A percentile compares a stretch with the other conserved stretches of the same genome.
phyloP scores from a whole-genome alignment of 2,888 invertebrate species.

The Caenorhabditis uteleia region DNA sequence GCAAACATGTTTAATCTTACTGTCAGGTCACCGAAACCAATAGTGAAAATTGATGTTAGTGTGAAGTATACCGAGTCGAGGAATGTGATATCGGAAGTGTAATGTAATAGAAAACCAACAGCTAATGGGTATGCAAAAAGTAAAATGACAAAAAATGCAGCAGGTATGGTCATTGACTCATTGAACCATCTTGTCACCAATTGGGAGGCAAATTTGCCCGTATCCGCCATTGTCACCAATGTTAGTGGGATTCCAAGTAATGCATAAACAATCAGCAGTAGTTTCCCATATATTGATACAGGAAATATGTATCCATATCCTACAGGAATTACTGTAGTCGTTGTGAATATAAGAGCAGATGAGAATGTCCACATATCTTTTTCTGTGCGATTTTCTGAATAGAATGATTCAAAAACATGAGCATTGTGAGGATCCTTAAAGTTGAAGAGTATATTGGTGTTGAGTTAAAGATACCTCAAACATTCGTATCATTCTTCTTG shows the following conservation, averaged over 20 bases:
- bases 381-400: conserved; percentile 10
- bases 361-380: conserved; percentile 53
- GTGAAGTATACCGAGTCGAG: conserved; percentile 54
- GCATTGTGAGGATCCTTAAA: conserved; percentile 21
- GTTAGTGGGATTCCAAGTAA: conserved; percentile 52
- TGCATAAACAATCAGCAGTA: conserved; percentile 45
- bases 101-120: conserved; percentile 42
- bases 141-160: conserved; percentile 44
- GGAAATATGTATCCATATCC: conserved; percentile 56
- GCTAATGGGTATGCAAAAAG: conserved; percentile 46
- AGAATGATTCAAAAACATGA: conserved; percentile 35
- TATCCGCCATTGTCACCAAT: conserved; percentile 56
- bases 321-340: conserved; percentile 61
- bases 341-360: conserved; percentile 50
- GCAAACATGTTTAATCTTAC: conserved; percentile 16
- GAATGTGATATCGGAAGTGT: conserved; percentile 33
- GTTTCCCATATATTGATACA: conserved; percentile 29
- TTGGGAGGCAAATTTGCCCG: conserved; percentile 52
- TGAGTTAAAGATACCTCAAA: conserved; percentile 17
- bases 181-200: conserved; percentile 46
- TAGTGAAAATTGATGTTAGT: conserved; percentile 54
- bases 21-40: conserved; percentile 54
- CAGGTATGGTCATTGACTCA: conserved; percentile 49
- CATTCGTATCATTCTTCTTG: conserved; percentile 30
- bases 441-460: not conserved